Base-by-base conservation (phyloP, 2,797 vertebrate species). In the Pseudochirops corinnae region DNA sequence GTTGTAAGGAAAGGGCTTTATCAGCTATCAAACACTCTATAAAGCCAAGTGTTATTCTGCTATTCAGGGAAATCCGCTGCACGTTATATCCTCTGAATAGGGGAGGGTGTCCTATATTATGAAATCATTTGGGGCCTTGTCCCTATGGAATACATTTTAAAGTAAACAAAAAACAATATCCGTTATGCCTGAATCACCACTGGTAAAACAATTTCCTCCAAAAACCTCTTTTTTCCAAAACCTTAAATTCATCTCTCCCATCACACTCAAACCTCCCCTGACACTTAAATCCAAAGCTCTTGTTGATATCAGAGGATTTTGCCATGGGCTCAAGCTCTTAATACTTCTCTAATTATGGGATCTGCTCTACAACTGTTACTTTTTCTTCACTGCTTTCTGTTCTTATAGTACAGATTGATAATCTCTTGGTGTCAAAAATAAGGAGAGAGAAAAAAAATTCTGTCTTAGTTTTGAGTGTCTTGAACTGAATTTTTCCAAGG, bases 381-480 rank as follows among this genome's bases (percentile, higher is more conserved):
- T 5, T 90, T 96, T 74, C 67, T 90, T 57, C 0, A 94, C 58
- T 95, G 96, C 9, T 50, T 1, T 0, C n/a, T 5, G 12, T 57
- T 97, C 93, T 96, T 95, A 96, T 97, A 94, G 96, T 93, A 95
- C 50, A 97, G 82, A 94, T 90, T 26, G 12, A 56, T 96, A 74
- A 56, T 96, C 58, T 90, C 97, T 74, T 94, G 62, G 52, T 95
- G 52, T 91, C 94, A 92, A 53, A 91, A 93, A 1, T 11, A 92
- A 92, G 94, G 55, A 67, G 29, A 93, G 62, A 74, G 50, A 74
- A n/a, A 39, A 56, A 95, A 13, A 21, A 39, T 60, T 33, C 16
- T 87, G 11, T 91, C 50, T 33, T 53, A 82, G 93, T 96, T 74
- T 96, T 94, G 96, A 95, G 60, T 93, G 31, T 92, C 7, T 39